These are phyloP conservation scores for Aptenodytes forsteri DNA, from an alignment of 2,113 vertebrate species.

Conservation along the genomic window DNA sequence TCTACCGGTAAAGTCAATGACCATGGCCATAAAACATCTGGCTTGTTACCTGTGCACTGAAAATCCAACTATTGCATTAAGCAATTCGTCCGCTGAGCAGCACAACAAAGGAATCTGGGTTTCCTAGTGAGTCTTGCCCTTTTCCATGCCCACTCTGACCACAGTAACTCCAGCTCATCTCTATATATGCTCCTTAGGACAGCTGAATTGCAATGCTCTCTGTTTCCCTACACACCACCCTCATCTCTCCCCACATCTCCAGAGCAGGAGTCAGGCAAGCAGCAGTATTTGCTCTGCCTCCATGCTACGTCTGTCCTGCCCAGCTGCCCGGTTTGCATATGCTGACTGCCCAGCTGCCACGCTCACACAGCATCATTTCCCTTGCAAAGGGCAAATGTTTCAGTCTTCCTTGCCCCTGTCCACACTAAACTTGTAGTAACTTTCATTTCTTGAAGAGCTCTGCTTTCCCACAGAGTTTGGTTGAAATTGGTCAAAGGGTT, in stretches of 20 bases:
- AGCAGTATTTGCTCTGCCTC: background rate
- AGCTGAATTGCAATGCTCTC: rapidly evolving
- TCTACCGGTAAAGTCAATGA: background rate
- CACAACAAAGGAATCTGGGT: background rate
- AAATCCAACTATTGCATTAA: background rate
- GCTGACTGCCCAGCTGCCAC: background rate
- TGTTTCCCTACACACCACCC: background rate
- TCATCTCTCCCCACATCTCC: background rate
- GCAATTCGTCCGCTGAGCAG: rapidly evolving
- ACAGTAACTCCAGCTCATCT: background rate
- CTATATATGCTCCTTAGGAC: background rate
- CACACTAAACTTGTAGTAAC: background rate
- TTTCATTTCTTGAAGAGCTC: background rate
- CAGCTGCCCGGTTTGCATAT: rapidly evolving
- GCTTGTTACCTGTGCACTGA: background rate
- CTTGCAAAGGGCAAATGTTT: background rate
- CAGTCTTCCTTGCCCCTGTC: background rate
- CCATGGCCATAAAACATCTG: background rate
- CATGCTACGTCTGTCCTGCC: rapidly evolving
- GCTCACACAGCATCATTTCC: background rate
- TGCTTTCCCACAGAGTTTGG: background rate
- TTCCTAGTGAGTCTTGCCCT: background rate
- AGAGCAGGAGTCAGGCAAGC: background rate
- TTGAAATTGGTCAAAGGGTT: background rate
- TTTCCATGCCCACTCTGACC: background rate